A percentile compares a stretch with the other conserved stretches of the same genome.
phyloP scores from a whole-genome alignment of 2,113 vertebrate genomes.

The Gymnobelideus leadbeateri region DNA sequence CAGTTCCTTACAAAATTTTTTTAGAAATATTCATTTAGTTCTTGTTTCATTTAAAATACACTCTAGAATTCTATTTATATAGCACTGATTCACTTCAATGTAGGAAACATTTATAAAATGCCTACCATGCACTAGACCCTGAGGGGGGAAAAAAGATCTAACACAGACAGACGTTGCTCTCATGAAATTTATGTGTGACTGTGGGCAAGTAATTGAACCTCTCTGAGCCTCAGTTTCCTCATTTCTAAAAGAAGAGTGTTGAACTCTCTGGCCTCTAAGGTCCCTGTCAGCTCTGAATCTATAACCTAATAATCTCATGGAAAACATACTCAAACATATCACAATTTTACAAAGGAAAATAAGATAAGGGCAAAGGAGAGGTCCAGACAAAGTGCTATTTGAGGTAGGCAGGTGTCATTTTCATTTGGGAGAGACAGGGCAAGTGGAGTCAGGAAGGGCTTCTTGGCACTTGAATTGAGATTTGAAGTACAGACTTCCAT shows the following conservation, averaged over 20 bases:
- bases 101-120: not conserved
- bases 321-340: not conserved
- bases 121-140: not conserved
- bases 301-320: not conserved
- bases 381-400: not conserved
- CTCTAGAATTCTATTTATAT: slow-evolving; percentile 31
- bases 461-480: not conserved
- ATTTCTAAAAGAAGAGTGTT: not conserved
- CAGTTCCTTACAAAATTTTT: not conserved
- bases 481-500: not conserved
- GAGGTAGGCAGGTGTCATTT: not conserved
- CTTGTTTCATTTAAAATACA: slow-evolving; percentile 39
- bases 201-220: not conserved
- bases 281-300: not conserved
- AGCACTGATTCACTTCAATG: not conserved
- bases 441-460: not conserved
- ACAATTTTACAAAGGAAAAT: not conserved
- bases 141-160: not conserved
- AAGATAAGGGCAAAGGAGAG: not conserved
- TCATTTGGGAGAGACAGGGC: not conserved
- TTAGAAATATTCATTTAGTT: slow-evolving; percentile 6
- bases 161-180: not conserved
- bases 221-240: not conserved
- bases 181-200: not conserved
- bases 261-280: not conserved